phyloP scores from a whole-genome alignment of 1,140 invertebrate genomes.

The Centruroides sculpturatus region DNA sequence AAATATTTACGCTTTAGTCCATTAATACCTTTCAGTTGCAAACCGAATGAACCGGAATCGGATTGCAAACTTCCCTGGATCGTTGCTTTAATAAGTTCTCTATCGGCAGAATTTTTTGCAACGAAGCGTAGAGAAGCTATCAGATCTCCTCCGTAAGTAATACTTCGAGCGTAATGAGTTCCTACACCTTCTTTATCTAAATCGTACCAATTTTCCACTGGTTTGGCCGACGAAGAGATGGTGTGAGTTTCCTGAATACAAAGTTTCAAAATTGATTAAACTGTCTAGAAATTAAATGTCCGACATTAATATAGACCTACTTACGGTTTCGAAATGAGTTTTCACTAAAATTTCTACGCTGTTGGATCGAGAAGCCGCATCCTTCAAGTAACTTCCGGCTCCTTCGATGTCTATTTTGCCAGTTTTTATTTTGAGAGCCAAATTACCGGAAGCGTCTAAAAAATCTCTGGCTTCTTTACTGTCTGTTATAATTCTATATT shows the following conservation, averaged over 20 bases:
- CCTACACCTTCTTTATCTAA: conserved; percentile 2
- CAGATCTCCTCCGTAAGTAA: conserved; percentile 14
- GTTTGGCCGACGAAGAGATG: conserved; percentile 6
- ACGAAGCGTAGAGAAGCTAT: conserved; percentile 10
- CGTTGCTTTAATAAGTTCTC: conserved; percentile 6
- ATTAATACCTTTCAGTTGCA: conserved; percentile 4
- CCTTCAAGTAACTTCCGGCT: conserved; percentile 4
- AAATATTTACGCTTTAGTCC: too few relatives aligned
- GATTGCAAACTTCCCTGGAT: conserved; percentile 6
- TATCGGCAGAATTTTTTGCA: conserved; percentile 7
- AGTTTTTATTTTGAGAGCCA: conserved; percentile 9
- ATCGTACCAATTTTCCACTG: not conserved
- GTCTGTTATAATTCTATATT: conserved; percentile 7
- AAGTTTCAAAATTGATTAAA: too few relatives aligned
- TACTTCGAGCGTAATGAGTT: conserved; percentile 11
- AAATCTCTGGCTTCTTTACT: conserved; percentile 10
- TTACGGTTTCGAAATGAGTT: conserved; percentile 15
- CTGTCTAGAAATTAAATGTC: too few relatives aligned
- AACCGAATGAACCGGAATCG: conserved; percentile 7
- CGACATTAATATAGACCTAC: not conserved
- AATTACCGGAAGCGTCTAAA: conserved; percentile 2
- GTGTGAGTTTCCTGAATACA: conserved; percentile 4
- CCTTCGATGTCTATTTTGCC: conserved; percentile 7
- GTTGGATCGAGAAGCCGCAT: conserved; percentile 3
- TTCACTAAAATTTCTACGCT: conserved; percentile 14